Conservation (phyloP, 2,113 vertebrate species). For the Mionectes macconnelli region DNA sequence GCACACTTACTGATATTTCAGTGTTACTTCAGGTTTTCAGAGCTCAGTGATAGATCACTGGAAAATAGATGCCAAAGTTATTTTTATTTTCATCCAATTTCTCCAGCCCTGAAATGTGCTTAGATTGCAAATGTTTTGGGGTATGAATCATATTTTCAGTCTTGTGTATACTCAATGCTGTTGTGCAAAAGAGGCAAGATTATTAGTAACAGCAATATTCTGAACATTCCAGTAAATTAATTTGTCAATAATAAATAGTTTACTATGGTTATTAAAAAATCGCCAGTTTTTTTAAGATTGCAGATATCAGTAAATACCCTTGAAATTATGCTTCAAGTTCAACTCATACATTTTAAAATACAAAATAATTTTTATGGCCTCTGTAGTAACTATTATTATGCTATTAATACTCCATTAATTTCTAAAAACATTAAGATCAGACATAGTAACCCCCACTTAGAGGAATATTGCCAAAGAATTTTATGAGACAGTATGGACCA, state of each 20-base stretch:
- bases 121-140: not conserved
- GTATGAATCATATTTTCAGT: not conserved
- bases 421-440: not conserved
- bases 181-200: fast-evolving
- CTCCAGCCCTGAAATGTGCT: not conserved
- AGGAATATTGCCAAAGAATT: not conserved
- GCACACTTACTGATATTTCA: not conserved
- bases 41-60: not conserved
- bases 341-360: not conserved
- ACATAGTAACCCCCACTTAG: not conserved
- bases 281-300: not conserved
- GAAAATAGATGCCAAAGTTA: not conserved
- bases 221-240: not conserved
- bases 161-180: fast-evolving
- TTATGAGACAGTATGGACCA: not conserved
- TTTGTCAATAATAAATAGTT: not conserved
- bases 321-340: not conserved
- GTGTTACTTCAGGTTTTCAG: not conserved
- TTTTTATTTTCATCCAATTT: not conserved
- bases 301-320: not conserved
- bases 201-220: not conserved
- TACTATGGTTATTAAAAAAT: not conserved
- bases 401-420: not conserved
- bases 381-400: not conserved
- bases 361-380: not conserved